These are phyloP conservation scores for Drosophila watanabei DNA, from an alignment of 1,140 invertebrate species.

Conservation along the genomic window DNA sequence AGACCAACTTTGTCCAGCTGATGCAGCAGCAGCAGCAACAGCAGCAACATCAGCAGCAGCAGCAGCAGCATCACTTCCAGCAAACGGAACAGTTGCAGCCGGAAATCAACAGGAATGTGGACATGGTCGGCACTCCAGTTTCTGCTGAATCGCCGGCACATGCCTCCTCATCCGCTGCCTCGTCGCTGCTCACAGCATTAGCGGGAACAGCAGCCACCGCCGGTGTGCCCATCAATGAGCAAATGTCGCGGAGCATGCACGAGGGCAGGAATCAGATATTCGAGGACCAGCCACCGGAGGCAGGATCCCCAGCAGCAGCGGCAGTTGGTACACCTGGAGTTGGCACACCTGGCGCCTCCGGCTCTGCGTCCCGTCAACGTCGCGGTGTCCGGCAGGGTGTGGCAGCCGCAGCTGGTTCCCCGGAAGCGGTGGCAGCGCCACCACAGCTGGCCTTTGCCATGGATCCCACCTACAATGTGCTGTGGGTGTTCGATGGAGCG, in stretches of 20 bases:
- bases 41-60: slow-evolving; percentile 51
- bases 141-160: slow-evolving; percentile 21
- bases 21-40: slow-evolving; percentile 46
- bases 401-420: slow-evolving; percentile 5
- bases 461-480: slow-evolving; percentile 94
- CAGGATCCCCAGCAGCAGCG: slow-evolving; percentile 8
- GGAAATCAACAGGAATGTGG: slow-evolving; percentile 81
- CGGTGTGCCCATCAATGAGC: slow-evolving; percentile 75
- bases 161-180: not conserved
- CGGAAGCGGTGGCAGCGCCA: slow-evolving; percentile 52
- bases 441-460: slow-evolving; percentile 86
- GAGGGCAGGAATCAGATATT: slow-evolving; percentile 83
- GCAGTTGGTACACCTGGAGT: slow-evolving; percentile 7
- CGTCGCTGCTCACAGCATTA: slow-evolving; percentile 14
- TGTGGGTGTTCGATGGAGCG: slow-evolving; percentile 93
- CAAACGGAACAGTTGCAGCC: slow-evolving; percentile 47
- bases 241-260: slow-evolving; percentile 85
- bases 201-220: slow-evolving; percentile 39
- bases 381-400: slow-evolving; percentile 10
- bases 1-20: slow-evolving; percentile 89
- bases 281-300: slow-evolving; percentile 62
- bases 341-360: slow-evolving; percentile 27
- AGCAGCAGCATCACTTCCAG: slow-evolving; percentile 4
- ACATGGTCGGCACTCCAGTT: slow-evolving; percentile 45
- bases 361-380: slow-evolving; percentile 17